phyloP scores from a whole-genome alignment of 2,797 vertebrate genomes.

The Macropus fuliginosus region DNA sequence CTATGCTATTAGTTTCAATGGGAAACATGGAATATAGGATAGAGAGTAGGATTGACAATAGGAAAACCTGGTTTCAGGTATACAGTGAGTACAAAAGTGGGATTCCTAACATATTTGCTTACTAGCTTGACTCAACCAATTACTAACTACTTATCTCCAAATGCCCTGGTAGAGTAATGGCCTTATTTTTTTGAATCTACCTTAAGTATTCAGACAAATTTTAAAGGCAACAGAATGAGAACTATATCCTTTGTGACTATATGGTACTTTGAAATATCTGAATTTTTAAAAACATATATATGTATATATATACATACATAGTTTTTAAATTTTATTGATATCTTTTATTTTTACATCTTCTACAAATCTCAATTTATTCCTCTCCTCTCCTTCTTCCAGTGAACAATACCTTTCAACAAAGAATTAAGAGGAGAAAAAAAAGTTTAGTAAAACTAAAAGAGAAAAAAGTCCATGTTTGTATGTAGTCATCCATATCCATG shows the following conservation, averaged over 20 bases:
- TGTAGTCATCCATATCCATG: background rate
- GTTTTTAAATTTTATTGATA: background rate
- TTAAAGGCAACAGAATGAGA: constrained; percentile 23
- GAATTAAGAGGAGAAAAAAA: background rate
- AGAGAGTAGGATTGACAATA: background rate
- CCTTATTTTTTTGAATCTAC: background rate
- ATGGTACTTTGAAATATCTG: background rate
- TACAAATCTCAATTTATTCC: background rate
- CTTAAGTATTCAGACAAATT: constrained; percentile 32
- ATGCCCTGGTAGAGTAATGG: background rate
- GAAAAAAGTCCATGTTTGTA: background rate
- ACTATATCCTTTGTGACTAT: background rate
- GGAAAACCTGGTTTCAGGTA: background rate
- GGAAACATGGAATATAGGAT: background rate
- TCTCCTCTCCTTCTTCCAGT: background rate
- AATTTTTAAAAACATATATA: background rate
- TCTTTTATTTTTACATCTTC: background rate
- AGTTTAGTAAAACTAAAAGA: background rate
- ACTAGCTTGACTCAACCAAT: background rate
- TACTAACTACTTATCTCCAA: background rate
- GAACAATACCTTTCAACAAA: background rate
- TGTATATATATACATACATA: background rate
- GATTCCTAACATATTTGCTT: background rate
- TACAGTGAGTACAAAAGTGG: background rate
- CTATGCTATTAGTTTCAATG: background rate